Evolutionary conservation across 2,888 invertebrate genomes (phyloP), one percentile per base, ranked within the genome.

Genomic region (Cheilosia soror): DNA sequence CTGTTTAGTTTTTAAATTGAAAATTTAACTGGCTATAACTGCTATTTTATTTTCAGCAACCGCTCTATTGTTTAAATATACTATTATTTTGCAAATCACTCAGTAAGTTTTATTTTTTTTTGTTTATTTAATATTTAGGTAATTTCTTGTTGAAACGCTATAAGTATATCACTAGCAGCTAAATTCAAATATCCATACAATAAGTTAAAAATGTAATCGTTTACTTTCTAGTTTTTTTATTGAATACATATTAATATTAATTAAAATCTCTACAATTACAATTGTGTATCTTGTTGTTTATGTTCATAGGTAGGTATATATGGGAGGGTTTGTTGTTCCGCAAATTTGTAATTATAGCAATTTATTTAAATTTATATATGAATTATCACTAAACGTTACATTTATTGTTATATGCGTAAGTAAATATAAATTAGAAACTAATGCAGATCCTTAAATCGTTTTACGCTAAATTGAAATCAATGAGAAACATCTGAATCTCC

Each of bases 371-470:
- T 40, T 57, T 65, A 72, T 55, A 51, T 76, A 72, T 81, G 85
- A 76, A 81, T 81, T 85, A 81, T 81, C 85, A 85, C 85, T 85
- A 81, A 81, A 72, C 15, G 76, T 85, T 85, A 85, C 80, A 80
- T 85, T 81, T 85, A 77, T 85, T 81, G 76, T 80, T 85, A 63
- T 76, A 73, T 80, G 66, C 66, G 53, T 80, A 73, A 81, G 81
- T 72, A 62, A 81, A 81, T 85, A 85, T 85, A 85, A 85, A 81
- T 85, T 80, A 85, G 76, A 81, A 85, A 81, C 81, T 85, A 80
- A 81, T 72, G 81, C 81, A 85, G 80, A 81, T 80, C 81, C 76
- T 79, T 73, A 68, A 75, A 75, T 71, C 47, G 69, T 63, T 37
- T 37, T 37, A 68, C 40, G 9, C 58, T 73, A 55, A 49, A 53